Conservation (phyloP, 2,113 vertebrate genomes). For the Amia ocellicauda region DNA sequence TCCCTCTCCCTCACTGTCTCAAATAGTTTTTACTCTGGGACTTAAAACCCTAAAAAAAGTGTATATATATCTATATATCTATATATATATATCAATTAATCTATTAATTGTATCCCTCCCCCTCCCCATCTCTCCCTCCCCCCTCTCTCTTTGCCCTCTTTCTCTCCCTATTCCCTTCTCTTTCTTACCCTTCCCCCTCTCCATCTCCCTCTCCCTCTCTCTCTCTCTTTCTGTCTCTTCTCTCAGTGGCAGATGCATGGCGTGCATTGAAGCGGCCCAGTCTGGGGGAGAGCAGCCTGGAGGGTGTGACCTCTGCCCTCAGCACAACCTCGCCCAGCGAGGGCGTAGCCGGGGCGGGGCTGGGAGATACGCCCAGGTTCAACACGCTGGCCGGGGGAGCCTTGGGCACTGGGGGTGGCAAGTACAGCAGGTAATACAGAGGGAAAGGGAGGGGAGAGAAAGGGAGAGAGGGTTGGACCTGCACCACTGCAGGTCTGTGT, state of each 20-base stretch:
- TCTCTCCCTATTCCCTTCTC: too few species aligned
- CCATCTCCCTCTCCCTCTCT: background rate
- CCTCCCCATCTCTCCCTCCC: background rate
- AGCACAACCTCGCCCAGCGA: conserved; percentile 86
- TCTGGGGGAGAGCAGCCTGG: conserved; percentile 93
- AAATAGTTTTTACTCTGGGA: too few species aligned
- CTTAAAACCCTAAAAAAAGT: too few species aligned
- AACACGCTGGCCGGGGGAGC: conserved; percentile 87
- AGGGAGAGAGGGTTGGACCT: too few species aligned
- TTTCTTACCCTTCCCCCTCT: background rate
- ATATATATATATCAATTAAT: too few species aligned
- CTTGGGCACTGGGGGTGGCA: conserved; percentile 77
- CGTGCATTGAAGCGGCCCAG: conserved; percentile 95
- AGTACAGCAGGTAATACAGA: conserved; percentile 84
- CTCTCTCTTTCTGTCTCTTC: conserved; percentile 1
- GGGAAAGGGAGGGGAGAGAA: background rate
- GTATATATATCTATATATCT: too few species aligned
- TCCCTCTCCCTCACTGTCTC: background rate
- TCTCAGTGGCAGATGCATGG: conserved; percentile 93
- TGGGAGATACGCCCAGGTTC: conserved; percentile 87
- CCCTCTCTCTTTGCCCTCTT: too few species aligned
- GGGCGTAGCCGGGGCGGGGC: conserved; percentile 82
- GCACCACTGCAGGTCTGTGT: background rate
- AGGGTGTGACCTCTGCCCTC: conserved; percentile 86
- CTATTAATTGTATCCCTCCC: background rate